Evolutionary conservation across 1,140 invertebrate species (phyloP), one percentile per base, ranked within the genome.

Genomic region (Wasmannia auropunctata): DNA sequence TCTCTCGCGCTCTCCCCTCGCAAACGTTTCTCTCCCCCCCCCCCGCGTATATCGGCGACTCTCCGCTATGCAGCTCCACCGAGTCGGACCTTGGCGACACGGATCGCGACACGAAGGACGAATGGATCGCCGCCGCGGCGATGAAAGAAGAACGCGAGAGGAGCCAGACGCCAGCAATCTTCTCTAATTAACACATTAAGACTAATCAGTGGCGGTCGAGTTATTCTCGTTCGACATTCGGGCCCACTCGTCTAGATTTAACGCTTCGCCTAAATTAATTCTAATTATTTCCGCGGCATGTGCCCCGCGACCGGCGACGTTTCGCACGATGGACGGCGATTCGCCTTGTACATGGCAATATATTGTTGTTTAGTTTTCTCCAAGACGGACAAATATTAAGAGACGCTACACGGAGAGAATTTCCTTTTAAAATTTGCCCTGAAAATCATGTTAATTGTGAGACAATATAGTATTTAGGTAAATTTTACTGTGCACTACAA

Each of bases 151-250:
- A 75, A 60, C 60, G 58, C 51, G 46, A 87, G 77, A 79, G 76
- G 85, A 85, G 62, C 83, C 91, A 90, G 91, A 93, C 92, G 37
- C n/a, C 63, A 88, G 90, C 90, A 92, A 91, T 95, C 93, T 94
- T 94, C 93, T 92, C 92, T 94, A 95, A 95, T 95, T 95, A 95
- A 95, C 94, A 94, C 94, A 95, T 95, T 95, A 94, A 95, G 92
- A 94, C 92, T 94, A 94, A 95, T 95, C 94, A 94, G 91, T 94
- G 92, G 88, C 93, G 91, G 93, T 93, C 92, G 93, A 90, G 91
- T 93, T 92, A 94, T 94, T 95, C 92, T 90, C 91, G 91, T 92
- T 91, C 89, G 91, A 40, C 88, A n/a, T 60, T 60, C 63, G 91
- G 90, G 90, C 92, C 94, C 94, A 94, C 94, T 95, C 92, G 93